These are phyloP conservation scores for Druceiella hillmani DNA, from an alignment of 2,888 invertebrate genomes.

Conservation along the genomic window DNA sequence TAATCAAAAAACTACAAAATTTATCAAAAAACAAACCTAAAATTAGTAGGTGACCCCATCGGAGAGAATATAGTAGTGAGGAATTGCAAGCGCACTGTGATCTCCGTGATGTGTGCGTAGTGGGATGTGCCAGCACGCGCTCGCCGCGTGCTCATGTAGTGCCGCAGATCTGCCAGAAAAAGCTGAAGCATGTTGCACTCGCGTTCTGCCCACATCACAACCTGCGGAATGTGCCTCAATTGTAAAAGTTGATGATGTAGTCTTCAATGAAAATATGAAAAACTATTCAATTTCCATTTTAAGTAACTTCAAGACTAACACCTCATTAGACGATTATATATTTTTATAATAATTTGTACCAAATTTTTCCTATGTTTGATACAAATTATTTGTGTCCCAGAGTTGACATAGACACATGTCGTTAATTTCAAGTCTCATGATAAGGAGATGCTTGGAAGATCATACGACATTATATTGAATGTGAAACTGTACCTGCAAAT, in stretches of 20 bases:
- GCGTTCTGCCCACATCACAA: conserved; percentile 90
- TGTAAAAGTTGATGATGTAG: neutral
- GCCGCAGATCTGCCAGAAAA: conserved; percentile 82
- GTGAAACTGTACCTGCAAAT: too few species aligned
- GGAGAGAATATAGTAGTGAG: conserved; percentile 89
- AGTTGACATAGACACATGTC: too few species aligned
- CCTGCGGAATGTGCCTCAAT: conserved; percentile 31
- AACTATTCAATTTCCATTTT: too few species aligned
- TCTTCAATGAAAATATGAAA: too few species aligned
- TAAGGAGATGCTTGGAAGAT: too few species aligned
- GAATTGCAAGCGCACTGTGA: conserved; percentile 88
- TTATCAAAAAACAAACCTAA: conserved; percentile 52
- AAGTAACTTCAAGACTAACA: too few species aligned
- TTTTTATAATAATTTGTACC: too few species aligned
- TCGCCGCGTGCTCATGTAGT: conserved; percentile 44
- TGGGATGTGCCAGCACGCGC: conserved; percentile 33
- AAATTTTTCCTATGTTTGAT: too few species aligned
- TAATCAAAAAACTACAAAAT: neutral
- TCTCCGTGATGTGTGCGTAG: conserved; percentile 73
- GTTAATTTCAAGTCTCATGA: too few species aligned
- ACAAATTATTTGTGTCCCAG: too few species aligned
- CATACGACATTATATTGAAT: too few species aligned
- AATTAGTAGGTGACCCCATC: conserved; percentile 83
- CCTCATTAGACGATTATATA: too few species aligned
- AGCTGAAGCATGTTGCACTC: conserved; percentile 91